These are phyloP conservation scores for Enteromius fasciolatus DNA, from an alignment of 2,797 vertebrate species.

Conservation along the genomic window DNA sequence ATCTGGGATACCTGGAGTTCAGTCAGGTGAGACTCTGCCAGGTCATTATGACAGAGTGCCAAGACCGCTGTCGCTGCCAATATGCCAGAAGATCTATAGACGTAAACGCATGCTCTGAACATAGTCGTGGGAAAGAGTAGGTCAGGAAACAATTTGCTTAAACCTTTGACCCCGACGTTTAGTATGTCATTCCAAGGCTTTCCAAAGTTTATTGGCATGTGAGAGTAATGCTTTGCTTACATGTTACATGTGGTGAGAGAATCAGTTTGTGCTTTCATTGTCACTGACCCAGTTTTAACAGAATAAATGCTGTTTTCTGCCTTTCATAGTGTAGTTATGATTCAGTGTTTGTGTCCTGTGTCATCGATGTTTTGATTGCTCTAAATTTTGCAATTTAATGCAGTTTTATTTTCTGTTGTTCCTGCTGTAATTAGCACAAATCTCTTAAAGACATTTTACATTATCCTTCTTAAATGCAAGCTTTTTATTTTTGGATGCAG, in stretches of 20 bases:
- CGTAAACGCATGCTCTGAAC: conserved; percentile 47
- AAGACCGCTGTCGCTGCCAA: conserved; percentile 46
- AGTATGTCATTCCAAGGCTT: conserved; percentile 19
- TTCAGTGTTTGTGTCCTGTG: background rate
- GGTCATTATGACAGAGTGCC: conserved; percentile 44
- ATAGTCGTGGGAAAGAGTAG: conserved; percentile 14
- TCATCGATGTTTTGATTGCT: background rate
- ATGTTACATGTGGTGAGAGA: conserved; percentile 21
- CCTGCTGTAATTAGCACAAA: conserved; percentile 1
- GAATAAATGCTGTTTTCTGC: conserved; percentile 17
- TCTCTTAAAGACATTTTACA: conserved; percentile 8
- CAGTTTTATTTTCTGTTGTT: conserved; percentile 6
- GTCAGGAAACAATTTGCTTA: conserved; percentile 43
- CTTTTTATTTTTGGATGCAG: conserved; percentile 60
- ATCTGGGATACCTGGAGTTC: conserved; percentile 48
- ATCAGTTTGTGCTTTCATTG: conserved; percentile 22
- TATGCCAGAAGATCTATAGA: conserved; percentile 53
- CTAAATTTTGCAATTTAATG: background rate
- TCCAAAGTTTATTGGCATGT: conserved; percentile 39
- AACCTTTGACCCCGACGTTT: conserved; percentile 27
- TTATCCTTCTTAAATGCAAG: conserved; percentile 36
- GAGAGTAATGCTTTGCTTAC: conserved; percentile 39
- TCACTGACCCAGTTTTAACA: conserved; percentile 36
- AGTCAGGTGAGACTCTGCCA: conserved; percentile 40
- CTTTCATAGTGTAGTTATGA: background rate